phyloP scores from a whole-genome alignment of 2,888 invertebrate species.

The Epinotia bilunana region DNA sequence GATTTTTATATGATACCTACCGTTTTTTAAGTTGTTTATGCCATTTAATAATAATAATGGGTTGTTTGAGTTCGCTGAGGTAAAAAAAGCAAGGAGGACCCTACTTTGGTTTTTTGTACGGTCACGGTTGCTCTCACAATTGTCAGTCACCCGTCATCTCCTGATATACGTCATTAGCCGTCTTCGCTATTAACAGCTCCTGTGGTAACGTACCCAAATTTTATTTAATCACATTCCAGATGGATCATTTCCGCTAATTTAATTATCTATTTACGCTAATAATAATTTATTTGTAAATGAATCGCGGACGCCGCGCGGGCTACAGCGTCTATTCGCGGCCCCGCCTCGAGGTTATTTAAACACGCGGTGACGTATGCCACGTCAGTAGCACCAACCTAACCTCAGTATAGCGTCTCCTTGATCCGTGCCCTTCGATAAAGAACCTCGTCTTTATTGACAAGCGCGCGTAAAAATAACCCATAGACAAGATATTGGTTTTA shows the following conservation, averaged over 20 bases:
- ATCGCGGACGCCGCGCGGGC: conserved; percentile 70
- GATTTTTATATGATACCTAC: too few relatives aligned
- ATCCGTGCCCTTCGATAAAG: conserved; percentile 68
- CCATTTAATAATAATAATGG: too few relatives aligned
- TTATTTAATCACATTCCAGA: conserved; percentile 19
- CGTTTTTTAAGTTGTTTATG: too few relatives aligned
- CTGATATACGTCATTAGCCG: background rate
- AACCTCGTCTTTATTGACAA: conserved; percentile 65
- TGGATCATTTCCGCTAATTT: conserved; percentile 18
- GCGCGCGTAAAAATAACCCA: conserved; percentile 61
- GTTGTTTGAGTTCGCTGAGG: background rate
- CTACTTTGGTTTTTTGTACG: background rate
- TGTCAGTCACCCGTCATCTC: background rate
- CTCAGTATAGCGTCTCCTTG: conserved; percentile 62
- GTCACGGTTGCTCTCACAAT: background rate
- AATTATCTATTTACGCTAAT: conserved; percentile 38
- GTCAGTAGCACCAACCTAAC: conserved; percentile 54
- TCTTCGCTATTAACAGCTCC: background rate
- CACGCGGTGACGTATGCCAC: conserved; percentile 66
- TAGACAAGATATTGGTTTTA: conserved; percentile 45
- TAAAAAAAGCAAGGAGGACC: background rate
- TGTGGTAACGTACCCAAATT: background rate
- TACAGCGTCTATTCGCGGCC: conserved; percentile 61
- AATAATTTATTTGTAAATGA: conserved; percentile 35
- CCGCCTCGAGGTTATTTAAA: conserved; percentile 71